phyloP scores from a whole-genome alignment of 2,797 vertebrate species.

The Perodicticus potto region DNA sequence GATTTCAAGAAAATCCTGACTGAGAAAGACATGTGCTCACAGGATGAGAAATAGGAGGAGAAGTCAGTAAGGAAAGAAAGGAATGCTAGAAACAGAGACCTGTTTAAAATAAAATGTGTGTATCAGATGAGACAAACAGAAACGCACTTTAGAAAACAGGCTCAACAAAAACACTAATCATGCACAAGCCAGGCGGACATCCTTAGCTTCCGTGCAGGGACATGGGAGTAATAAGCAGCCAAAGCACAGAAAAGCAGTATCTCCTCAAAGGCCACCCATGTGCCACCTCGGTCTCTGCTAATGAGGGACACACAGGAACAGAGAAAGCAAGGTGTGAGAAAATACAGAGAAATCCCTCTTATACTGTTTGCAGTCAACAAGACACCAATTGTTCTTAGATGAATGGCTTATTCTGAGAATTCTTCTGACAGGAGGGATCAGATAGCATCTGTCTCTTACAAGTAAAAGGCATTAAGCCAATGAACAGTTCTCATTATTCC shows the following conservation, averaged over 20 bases:
- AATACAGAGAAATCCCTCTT: conserved; percentile 67
- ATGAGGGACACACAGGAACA: neutral
- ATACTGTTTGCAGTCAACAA: conserved; percentile 64
- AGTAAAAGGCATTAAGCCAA: conserved; percentile 71
- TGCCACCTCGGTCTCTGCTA: neutral
- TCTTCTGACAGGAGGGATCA: conserved; percentile 71
- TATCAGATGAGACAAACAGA: neutral
- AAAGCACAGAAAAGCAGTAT: neutral
- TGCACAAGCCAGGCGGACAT: neutral
- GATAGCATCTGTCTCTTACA: conserved; percentile 80
- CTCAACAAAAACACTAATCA: neutral
- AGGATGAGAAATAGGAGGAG: neutral
- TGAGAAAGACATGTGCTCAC: neutral
- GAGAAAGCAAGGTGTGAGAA: conserved; percentile 11
- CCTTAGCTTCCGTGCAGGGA: neutral
- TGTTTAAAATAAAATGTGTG: neutral
- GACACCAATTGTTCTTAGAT: conserved; percentile 74
- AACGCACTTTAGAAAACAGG: neutral
- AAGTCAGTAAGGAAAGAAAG: neutral
- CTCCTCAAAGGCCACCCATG: neutral
- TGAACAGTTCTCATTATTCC: conserved; percentile 65
- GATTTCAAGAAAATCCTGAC: neutral
- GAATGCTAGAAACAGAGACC: neutral
- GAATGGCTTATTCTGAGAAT: conserved; percentile 79
- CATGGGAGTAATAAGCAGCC: neutral